phyloP scores from a whole-genome alignment of 2,888 invertebrate species.

The Xanthia icteritia region DNA sequence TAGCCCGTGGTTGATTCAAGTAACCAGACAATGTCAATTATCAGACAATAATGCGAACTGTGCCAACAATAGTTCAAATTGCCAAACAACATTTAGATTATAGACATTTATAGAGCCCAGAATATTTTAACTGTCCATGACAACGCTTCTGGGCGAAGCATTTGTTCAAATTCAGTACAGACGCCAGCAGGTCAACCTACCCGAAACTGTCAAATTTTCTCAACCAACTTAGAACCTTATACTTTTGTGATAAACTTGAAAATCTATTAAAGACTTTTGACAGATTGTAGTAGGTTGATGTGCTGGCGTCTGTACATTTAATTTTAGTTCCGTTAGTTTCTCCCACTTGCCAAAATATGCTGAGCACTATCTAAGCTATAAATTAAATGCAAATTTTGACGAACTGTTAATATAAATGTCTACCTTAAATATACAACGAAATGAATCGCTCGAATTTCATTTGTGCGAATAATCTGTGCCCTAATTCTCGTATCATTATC shows the following conservation, averaged over 20 bases:
- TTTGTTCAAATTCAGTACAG: neutral
- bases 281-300: too few species aligned
- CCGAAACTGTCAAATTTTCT: too few species aligned
- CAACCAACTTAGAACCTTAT: too few species aligned
- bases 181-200: too few species aligned
- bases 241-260: too few species aligned
- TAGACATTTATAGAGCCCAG: neutral
- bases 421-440: conserved; percentile 24
- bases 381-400: conserved; percentile 18
- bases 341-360: conserved; percentile 3
- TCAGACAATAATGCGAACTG: conserved; percentile 17
- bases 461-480: conserved; percentile 43
- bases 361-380: neutral
- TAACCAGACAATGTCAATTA: neutral
- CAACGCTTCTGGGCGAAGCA: neutral
- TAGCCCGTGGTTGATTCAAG: conserved; percentile 9
- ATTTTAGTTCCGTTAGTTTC: neutral
- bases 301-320: too few species aligned
- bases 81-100: neutral
- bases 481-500: conserved; percentile 32
- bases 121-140: conserved; percentile 7
- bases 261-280: too few species aligned
- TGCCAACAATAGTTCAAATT: conserved; percentile 9
- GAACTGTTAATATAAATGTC: conserved; percentile 2
- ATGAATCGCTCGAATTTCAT: conserved; percentile 28